Percentiles rank a stretch among this genome's conserved stretches.
Conservation (phyloP, 2,113 vertebrate genomes). For the Notarius lentiginosus region DNA sequence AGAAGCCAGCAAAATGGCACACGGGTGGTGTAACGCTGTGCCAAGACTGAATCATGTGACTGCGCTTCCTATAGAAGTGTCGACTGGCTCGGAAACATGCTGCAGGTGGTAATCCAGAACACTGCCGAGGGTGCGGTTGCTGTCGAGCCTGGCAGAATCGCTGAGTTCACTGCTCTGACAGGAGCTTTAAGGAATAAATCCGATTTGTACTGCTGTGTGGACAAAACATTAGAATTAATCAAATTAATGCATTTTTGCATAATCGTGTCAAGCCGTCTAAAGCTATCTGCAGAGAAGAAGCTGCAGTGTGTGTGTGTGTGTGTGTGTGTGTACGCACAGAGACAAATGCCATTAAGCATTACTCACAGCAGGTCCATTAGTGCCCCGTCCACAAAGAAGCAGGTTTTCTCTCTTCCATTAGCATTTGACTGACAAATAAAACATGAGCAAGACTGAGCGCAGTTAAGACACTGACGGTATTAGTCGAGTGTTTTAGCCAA, state of each 20-base stretch:
- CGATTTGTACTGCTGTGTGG: constrained; percentile 5
- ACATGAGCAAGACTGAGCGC: constrained; percentile 19
- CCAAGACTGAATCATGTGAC: background rate
- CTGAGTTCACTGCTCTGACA: background rate
- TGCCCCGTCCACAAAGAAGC: constrained; percentile 48
- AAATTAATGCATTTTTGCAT: constrained; percentile 59
- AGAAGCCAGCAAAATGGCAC: background rate
- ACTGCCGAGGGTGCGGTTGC: background rate
- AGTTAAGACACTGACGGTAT: constrained; percentile 25
- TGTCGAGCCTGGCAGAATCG: background rate
- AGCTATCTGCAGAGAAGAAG: constrained; percentile 14
- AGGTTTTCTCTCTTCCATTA: constrained; percentile 37
- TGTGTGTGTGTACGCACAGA: background rate
- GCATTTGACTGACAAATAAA: constrained; percentile 44
- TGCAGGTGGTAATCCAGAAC: background rate
- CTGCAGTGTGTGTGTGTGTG: too few relatives aligned
- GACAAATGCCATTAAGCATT: constrained; percentile 68
- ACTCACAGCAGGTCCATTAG: constrained; percentile 61
- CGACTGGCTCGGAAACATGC: background rate
- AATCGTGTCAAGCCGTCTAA: constrained; percentile 11
- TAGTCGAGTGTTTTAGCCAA: background rate
- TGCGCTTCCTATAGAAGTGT: background rate
- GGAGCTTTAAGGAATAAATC: background rate
- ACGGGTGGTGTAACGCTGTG: background rate
- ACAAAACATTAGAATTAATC: constrained; percentile 25